A percentile compares a stretch with the other conserved stretches of the same genome.
Conservation (phyloP, 2,888 invertebrate genomes). For the Perithous albicinctus region DNA sequence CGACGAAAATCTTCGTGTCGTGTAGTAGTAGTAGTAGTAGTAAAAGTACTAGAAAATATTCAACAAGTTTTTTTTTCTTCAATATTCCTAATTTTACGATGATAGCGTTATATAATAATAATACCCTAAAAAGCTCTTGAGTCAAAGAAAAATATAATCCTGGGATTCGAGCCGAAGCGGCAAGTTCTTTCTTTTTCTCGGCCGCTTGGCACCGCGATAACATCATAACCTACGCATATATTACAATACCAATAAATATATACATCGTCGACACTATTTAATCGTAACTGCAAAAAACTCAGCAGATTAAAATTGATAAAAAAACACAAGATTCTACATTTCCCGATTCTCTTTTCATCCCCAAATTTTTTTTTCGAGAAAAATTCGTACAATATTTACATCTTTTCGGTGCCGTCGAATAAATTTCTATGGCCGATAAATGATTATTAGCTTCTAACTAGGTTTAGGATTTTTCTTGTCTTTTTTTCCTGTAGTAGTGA, state of each 20-base stretch:
- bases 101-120: slow-evolving; percentile 19
- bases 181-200: neutral
- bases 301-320: neutral
- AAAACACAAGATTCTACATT: too few species aligned
- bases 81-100: slow-evolving; percentile 12
- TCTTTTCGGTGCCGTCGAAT: neutral
- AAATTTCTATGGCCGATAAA: neutral
- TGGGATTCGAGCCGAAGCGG: slow-evolving; percentile 22
- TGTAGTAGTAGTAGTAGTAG: slow-evolving; percentile 58
- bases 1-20: slow-evolving; percentile 36
- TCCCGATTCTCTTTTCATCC: neutral
- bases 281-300: slow-evolving; percentile 5
- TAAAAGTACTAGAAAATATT: slow-evolving; percentile 62
- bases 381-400: neutral
- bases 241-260: slow-evolving; percentile 52
- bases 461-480: neutral
- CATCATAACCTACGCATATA: slow-evolving; percentile 19
- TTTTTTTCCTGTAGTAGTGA: neutral
- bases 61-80: slow-evolving; percentile 48
- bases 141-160: slow-evolving; percentile 28
- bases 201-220: slow-evolving; percentile 38
- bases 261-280: slow-evolving; percentile 39
- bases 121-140: slow-evolving; percentile 38
- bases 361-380: too few species aligned
- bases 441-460: neutral